These are phyloP conservation scores for Trachemys scripta DNA, from an alignment of 2,113 vertebrate species.

Conservation along the genomic window DNA sequence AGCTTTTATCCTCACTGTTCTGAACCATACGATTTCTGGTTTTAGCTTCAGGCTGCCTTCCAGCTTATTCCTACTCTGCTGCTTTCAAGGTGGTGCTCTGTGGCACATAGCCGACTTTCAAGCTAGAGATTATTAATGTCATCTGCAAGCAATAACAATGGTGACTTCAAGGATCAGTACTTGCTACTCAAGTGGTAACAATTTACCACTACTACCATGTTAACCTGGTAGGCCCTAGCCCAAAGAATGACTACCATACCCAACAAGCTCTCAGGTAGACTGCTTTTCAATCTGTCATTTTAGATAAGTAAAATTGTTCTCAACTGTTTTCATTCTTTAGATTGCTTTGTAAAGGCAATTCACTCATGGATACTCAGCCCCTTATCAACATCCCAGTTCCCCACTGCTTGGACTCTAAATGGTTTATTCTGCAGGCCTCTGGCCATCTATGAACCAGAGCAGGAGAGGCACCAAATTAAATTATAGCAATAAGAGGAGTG, in stretches of 20 bases:
- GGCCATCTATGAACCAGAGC: neutral
- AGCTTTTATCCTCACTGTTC: neutral
- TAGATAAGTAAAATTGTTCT: neutral
- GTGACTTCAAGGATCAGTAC: neutral
- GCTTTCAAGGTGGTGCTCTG: neutral
- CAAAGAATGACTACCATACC: neutral
- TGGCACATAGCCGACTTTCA: neutral
- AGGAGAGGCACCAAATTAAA: neutral
- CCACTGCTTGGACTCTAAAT: neutral
- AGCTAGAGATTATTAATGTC: neutral
- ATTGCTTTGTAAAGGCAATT: neutral
- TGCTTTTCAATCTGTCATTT: neutral
- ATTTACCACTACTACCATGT: neutral
- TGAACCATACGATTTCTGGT: neutral
- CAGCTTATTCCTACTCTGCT: neutral
- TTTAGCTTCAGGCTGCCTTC: neutral
- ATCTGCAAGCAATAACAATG: neutral
- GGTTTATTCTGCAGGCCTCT: neutral
- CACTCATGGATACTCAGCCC: neutral
- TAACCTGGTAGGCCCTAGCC: neutral
- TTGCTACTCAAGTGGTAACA: neutral
- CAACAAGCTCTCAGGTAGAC: neutral
- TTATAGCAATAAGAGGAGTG: neutral
- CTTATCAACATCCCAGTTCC: neutral
- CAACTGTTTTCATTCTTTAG: neutral